Percentiles rank a stretch among this genome's conserved stretches.
phyloP scores from a whole-genome alignment of 2,888 invertebrate species.

The Dione juno region DNA sequence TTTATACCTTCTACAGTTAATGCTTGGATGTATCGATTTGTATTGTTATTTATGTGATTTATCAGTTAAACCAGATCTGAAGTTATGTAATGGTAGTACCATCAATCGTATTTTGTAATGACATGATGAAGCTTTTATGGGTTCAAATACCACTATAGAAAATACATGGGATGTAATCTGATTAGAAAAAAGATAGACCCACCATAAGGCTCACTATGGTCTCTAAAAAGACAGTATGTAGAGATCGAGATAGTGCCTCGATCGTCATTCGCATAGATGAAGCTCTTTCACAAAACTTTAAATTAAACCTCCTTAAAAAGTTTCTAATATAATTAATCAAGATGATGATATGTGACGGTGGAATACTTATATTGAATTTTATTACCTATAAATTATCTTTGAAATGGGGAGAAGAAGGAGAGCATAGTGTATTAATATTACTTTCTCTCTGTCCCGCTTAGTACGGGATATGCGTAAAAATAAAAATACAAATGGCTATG shows the following conservation, averaged over 20 bases:
- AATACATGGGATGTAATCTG: too few relatives aligned
- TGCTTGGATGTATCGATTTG: constrained; percentile 11
- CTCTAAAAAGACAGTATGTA: too few relatives aligned
- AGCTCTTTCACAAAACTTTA: too few relatives aligned
- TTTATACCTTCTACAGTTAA: background rate
- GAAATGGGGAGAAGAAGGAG: background rate
- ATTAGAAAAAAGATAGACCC: too few relatives aligned
- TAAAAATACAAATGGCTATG: constrained; percentile 8
- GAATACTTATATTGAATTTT: too few relatives aligned
- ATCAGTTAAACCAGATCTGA: background rate
- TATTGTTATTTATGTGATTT: constrained; percentile 10
- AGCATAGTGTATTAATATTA: background rate
- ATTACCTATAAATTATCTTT: too few relatives aligned
- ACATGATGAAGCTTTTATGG: background rate
- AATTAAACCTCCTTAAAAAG: too few relatives aligned
- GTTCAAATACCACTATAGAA: background rate
- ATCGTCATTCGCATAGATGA: too few relatives aligned
- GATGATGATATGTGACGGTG: too few relatives aligned
- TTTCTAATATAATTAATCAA: too few relatives aligned
- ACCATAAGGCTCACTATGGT: too few relatives aligned
- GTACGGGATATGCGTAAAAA: background rate
- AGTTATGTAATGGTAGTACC: background rate
- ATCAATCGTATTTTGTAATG: background rate
- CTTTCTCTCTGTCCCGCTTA: background rate
- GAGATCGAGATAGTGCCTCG: too few relatives aligned